Percentiles rank a stretch among this genome's conserved stretches.
Conservation (phyloP, 2,797 vertebrate species). For the Cyclura pinguis region DNA sequence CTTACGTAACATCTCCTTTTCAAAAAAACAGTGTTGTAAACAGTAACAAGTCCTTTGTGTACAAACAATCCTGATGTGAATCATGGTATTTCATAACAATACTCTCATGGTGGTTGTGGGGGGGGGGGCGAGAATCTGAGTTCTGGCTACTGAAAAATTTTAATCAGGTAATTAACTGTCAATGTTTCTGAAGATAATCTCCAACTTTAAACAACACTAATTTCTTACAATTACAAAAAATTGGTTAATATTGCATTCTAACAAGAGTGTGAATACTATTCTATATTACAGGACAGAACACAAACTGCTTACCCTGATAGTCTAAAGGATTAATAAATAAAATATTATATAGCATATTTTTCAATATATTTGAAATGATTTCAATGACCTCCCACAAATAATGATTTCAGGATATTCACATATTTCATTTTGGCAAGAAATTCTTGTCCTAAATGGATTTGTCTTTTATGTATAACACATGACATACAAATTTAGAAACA, state of each 20-base stretch:
- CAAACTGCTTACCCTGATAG: neutral
- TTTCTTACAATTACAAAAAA: neutral
- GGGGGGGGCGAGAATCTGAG: neutral
- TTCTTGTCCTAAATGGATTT: constrained; percentile 70
- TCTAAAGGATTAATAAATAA: neutral
- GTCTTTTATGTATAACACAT: constrained; percentile 78
- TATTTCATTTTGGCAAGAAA: constrained; percentile 64
- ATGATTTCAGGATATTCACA: constrained; percentile 38
- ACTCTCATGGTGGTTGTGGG: neutral
- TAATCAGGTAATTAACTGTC: neutral
- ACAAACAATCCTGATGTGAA: neutral
- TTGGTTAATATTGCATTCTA: neutral
- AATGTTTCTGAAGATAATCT: neutral
- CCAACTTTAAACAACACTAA: neutral
- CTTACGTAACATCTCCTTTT: neutral
- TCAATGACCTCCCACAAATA: constrained; percentile 39
- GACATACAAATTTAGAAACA: constrained; percentile 77
- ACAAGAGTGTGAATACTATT: neutral
- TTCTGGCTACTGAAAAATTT: neutral
- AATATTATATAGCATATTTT: neutral
- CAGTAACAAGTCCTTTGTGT: neutral
- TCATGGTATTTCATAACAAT: neutral
- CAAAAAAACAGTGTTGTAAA: neutral
- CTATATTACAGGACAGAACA: neutral
- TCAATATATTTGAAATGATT: constrained; percentile 39